A percentile compares a stretch with the other conserved stretches of the same genome.
Conservation (phyloP, 2,113 vertebrate species). For the Paratilapia polleni region DNA sequence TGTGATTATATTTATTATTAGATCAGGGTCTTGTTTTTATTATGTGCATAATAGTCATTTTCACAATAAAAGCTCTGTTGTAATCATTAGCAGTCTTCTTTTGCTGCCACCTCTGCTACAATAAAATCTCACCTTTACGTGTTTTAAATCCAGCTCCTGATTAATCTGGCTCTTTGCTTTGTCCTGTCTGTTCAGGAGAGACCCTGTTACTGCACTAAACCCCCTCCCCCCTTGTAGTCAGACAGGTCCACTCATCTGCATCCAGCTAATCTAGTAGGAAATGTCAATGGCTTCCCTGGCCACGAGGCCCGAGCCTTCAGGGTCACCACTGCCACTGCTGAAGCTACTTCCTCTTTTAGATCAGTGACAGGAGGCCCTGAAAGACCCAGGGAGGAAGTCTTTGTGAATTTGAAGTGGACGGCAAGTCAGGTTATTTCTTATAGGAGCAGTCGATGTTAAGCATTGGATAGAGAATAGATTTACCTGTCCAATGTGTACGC, state of each 20-base stretch:
- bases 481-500: background rate
- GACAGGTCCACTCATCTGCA: conserved; percentile 12
- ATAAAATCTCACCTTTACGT: background rate
- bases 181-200: background rate
- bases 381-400: background rate
- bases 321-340: background rate
- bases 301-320: background rate
- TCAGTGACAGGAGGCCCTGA: background rate
- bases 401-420: background rate
- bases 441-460: background rate
- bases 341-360: background rate
- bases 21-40: background rate
- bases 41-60: background rate
- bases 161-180: background rate
- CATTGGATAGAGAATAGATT: background rate
- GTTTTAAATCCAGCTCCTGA: background rate
- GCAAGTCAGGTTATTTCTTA: background rate
- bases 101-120: background rate
- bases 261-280: conserved; percentile 21
- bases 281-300: conserved; percentile 7
- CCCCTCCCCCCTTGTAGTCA: background rate
- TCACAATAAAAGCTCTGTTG: background rate
- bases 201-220: background rate
- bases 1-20: background rate
- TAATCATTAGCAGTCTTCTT: background rate